Conservation (phyloP, 2,113 vertebrate species). For the Benitochromis conjunctus region DNA sequence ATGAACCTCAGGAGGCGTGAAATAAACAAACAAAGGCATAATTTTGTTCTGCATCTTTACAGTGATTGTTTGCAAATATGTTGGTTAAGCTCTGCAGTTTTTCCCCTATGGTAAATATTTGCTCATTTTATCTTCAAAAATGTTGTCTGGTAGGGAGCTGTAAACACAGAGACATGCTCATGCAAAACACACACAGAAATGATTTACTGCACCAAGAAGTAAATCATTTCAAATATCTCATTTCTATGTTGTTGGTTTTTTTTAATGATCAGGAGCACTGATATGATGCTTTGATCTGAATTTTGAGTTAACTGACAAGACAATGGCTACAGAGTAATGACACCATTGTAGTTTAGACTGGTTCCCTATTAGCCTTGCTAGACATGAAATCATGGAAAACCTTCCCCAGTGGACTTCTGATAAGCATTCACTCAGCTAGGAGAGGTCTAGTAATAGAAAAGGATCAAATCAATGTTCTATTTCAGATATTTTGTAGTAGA, state of each 20-base stretch:
- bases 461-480: not conserved
- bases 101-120: constrained; percentile 2
- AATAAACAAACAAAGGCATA: constrained; percentile 31
- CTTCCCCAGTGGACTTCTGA: not conserved
- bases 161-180: not conserved
- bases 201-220: not conserved
- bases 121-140: not conserved
- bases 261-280: not conserved
- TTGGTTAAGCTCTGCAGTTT: not conserved
- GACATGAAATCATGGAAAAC: not conserved
- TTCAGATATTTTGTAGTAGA: not conserved
- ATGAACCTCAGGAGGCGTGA: constrained; percentile 1
- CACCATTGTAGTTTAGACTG: not conserved
- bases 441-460: not conserved
- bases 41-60: constrained; percentile 34
- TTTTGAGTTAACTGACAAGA: not conserved
- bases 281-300: constrained; percentile 8
- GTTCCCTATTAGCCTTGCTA: not conserved
- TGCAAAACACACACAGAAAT: not conserved
- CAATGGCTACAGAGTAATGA: not conserved
- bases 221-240: not conserved
- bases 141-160: not conserved
- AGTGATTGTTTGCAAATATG: constrained; percentile 13
- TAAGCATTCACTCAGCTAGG: not conserved
- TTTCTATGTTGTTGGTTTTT: not conserved